Evolutionary conservation across 2,888 invertebrate species (phyloP).

Genomic region (Alsophila aescularia): DNA sequence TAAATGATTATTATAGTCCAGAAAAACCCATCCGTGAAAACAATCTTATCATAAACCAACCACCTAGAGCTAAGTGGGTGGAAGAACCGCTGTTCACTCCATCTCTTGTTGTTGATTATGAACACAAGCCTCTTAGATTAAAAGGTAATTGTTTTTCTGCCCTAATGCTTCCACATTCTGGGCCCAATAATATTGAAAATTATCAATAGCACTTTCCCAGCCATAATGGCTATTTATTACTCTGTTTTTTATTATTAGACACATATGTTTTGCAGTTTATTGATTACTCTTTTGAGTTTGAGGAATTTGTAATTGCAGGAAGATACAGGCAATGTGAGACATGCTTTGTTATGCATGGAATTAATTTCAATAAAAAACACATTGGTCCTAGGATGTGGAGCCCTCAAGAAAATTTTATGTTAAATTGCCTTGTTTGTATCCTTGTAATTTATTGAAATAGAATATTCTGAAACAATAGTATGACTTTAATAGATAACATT

Average conservation of each 20-base stretch:
- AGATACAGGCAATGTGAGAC: too few species aligned
- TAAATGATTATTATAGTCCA: constrained; percentile 21
- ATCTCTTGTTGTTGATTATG: constrained; percentile 88
- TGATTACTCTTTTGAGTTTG: too few species aligned
- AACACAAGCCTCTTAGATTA: constrained; percentile 85
- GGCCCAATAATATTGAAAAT: neutral
- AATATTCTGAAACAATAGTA: too few species aligned
- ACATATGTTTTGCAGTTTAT: too few species aligned
- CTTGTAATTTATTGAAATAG: neutral
- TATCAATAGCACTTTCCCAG: neutral
- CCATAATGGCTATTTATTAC: too few species aligned
- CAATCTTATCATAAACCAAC: constrained; percentile 30
- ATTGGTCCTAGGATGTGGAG: constrained; percentile 26
- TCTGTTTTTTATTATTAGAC: too few species aligned
- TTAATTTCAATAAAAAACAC: neutral
- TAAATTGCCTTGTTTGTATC: neutral
- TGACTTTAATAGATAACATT: too few species aligned
- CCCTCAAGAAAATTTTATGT: neutral
- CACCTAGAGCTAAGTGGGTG: constrained; percentile 55
- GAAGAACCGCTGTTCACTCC: constrained; percentile 81
- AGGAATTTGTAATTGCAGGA: too few species aligned
- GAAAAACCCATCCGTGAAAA: constrained; percentile 34
- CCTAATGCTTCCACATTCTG: constrained; percentile 22
- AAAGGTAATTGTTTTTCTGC: constrained; percentile 71
- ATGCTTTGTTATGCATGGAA: neutral